A percentile compares a stretch with the other conserved stretches of the same genome.
Conservation (phyloP, 1,140 invertebrate genomes). For the Nautilus pompilius region DNA sequence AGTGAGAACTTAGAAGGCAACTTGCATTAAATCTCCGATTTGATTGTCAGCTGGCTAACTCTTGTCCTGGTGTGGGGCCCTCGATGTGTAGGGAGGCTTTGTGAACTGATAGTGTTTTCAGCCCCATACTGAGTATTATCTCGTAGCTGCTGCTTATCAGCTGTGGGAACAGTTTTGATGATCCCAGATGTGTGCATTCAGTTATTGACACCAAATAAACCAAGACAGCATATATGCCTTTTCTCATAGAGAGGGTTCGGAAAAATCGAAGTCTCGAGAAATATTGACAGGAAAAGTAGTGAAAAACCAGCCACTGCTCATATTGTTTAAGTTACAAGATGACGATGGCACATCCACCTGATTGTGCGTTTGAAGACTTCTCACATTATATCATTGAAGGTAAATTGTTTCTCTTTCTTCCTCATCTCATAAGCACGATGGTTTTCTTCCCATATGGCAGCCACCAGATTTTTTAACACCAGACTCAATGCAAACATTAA, state of each 20-base stretch:
- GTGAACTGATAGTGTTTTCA: background rate
- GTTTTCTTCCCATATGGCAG: background rate
- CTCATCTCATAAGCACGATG: background rate
- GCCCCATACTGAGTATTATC: background rate
- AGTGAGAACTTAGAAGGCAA: background rate
- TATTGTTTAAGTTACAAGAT: slow-evolving; percentile 4
- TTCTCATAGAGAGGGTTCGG: slow-evolving; percentile 7
- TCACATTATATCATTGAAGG: slow-evolving; percentile 16
- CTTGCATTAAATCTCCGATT: background rate
- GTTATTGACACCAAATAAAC: slow-evolving; percentile 8
- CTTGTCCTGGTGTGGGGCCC: no score
- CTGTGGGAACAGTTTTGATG: slow-evolving; percentile 11
- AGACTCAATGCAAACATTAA: no score
- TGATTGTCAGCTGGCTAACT: no score
- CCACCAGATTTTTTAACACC: background rate
- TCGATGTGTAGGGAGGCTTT: background rate
- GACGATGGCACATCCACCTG: slow-evolving; percentile 5
- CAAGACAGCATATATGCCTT: slow-evolving; percentile 7
- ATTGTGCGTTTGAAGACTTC: slow-evolving; percentile 18
- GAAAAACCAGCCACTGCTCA: background rate
- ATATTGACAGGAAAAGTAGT: slow-evolving; percentile 6
- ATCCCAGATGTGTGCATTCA: slow-evolving; percentile 6
- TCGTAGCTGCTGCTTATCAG: slow-evolving; percentile 5
- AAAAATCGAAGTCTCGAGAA: slow-evolving; percentile 15
- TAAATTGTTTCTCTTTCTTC: slow-evolving; percentile 1